Percentiles rank a stretch among this genome's conserved stretches.
Evolutionary conservation across 2,888 invertebrate species (phyloP).

Genomic region (Boloria selene): DNA sequence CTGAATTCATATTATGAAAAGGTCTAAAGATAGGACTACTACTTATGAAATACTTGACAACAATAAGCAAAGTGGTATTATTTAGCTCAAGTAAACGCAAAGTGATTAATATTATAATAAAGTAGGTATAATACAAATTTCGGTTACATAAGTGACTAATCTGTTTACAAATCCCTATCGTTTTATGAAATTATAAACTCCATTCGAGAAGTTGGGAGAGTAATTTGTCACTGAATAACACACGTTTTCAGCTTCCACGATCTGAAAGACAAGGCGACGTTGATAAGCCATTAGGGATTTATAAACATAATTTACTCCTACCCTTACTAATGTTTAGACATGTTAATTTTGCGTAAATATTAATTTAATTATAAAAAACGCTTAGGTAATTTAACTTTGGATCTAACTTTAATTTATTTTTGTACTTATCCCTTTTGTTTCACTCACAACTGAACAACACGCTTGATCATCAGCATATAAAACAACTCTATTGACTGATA

Average conservation of each 20-base stretch:
- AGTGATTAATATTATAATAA: background rate
- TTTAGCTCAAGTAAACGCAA: too few species aligned
- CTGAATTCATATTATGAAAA: too few species aligned
- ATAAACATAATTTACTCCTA: constrained; percentile 46
- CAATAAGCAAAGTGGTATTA: too few species aligned
- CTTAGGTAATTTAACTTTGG: background rate
- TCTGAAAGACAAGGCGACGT: constrained; percentile 45
- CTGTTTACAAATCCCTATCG: constrained; percentile 34
- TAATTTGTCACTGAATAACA: constrained; percentile 41
- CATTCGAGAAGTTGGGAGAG: constrained; percentile 30
- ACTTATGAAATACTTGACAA: too few species aligned
- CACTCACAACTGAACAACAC: too few species aligned
- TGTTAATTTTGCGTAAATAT: constrained; percentile 15
- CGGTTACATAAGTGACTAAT: constrained; percentile 24
- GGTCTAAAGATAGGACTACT: too few species aligned
- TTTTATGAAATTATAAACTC: constrained; percentile 36
- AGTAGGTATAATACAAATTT: constrained; percentile 1
- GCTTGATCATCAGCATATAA: too few species aligned
- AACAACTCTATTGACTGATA: too few species aligned
- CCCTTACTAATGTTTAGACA: constrained; percentile 18
- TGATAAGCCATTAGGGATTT: constrained; percentile 50
- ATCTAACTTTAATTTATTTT: too few species aligned
- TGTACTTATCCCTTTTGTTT: too few species aligned
- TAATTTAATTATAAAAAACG: constrained; percentile 18
- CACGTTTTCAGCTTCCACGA: constrained; percentile 35